Evolutionary conservation across 2,113 vertebrate species (phyloP), one percentile per base, ranked within the genome.

Genomic region (Tringa solitaria): DNA sequence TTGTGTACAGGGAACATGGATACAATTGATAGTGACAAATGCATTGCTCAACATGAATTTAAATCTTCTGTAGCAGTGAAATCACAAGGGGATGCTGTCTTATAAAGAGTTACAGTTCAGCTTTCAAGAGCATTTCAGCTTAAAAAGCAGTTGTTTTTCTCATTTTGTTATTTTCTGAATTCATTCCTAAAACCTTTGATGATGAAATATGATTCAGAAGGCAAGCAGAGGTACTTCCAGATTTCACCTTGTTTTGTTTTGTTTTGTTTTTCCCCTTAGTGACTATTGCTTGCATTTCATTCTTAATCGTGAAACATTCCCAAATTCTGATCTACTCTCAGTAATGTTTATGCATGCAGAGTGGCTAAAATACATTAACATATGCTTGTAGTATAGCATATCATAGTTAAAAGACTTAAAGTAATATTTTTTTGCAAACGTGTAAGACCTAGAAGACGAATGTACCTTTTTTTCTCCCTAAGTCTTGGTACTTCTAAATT

Each of bases 241-340:
- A n/a, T 73, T 87, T 83, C 21, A 14, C 60, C 22, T 33, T n/a
- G 8, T 48, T 48, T 48, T 48, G 46, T 22, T 27, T 53, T 53
- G 0, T 0, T 4, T 11, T n/a, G n/a, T n/a, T 45, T 76, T 32
- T 32, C 3, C 11, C 22, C 7, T 59, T 45, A 13, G 5, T 51
- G 17, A 51, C 3, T 56, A 4, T 14, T 80, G 26, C 26, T 84
- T 61, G 45, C 22, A 9, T 61, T 84, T 76, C 19, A 51, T 27
- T 60, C 21, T 50, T 37, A 56, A 12, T 60, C 0, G 0, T 13
- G 45, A 69, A 70, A 20, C 4, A 6, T 87, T 87, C 32, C 15
- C n/a, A 72, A n/a, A 39, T 73, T 63, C 37, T 22, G 10, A 16
- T 84, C 30, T 90, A 14, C 10, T 57, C 17, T 53, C 18, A 48